Base-by-base conservation (phyloP, 2,888 invertebrate species). In the Acheta domesticus region DNA sequence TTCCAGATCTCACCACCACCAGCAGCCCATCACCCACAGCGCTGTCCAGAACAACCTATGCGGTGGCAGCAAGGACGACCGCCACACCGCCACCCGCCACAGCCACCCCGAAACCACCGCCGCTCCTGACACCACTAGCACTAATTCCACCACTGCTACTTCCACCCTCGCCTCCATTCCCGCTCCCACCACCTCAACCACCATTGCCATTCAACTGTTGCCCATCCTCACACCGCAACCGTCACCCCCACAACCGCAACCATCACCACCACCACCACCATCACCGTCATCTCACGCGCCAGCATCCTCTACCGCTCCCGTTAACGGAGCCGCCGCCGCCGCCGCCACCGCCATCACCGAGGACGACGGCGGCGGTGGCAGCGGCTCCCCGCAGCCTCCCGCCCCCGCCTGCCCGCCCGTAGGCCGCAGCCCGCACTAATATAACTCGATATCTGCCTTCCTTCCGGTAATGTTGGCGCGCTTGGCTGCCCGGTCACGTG, bases 391-490 rank as follows among this genome's bases (percentile, higher is more conserved):
- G 2, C 11, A 62, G n/a, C 62, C 62, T 16, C 50, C 50, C 12
- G 19, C 50, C 3, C 12, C 50, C 14, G 3, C 3, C 14, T 19
- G 2, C 14, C 50, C 3, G 62, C 62, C 14, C 62, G 16, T n/a
- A 62, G n/a, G 16, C 62, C 62, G 16, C 62, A 62, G n/a, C 62
- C 62, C 62, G 62, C 62, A 5, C 62, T 62, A 62, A 62, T 62
- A 62, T 62, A 62, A 62, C 62, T 62, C 62, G 62, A 62, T 62
- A 62, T 62, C 62, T 11, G 62, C 62, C 62, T 62, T 62, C 62
- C 62, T 62, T 62, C 62, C 62, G 62, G 62, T 62, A 62, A 62
- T 62, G 62, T 62, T 62, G 62, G 62, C 62, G 62, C 62, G 62
- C 62, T 62, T 62, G 62, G n/a, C 62, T 62, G 62, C 62, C 62